phyloP scores from a whole-genome alignment of 2,797 vertebrate genomes.

The Fundulus diaphanus region DNA sequence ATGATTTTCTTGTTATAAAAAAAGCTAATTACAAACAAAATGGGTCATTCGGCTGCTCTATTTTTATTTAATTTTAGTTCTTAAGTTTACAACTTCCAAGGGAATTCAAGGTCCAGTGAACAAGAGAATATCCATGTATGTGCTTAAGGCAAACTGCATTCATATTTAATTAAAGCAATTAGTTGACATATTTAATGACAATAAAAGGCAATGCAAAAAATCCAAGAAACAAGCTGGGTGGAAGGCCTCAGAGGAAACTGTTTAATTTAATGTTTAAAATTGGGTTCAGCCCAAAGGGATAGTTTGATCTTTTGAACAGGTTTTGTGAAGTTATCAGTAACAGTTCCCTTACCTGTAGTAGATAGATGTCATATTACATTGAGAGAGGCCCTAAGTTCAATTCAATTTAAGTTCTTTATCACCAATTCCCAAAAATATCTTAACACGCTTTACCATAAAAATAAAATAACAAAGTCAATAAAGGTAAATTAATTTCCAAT shows the following conservation, averaged over 20 bases:
- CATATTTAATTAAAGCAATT: slow-evolving; percentile 29
- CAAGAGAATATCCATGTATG: slow-evolving; percentile 2
- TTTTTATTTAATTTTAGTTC: neutral
- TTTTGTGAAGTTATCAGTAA: neutral
- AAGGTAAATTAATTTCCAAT: no score
- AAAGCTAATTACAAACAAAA: neutral
- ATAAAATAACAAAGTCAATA: no score
- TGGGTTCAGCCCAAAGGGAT: neutral
- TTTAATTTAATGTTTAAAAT: slow-evolving; percentile 21
- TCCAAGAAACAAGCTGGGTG: slow-evolving; percentile 6
- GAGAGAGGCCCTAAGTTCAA: neutral
- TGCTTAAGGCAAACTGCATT: slow-evolving; percentile 15
- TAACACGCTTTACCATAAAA: no score
- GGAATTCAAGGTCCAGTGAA: neutral
- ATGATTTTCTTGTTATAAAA: neutral
- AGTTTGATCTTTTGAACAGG: neutral
- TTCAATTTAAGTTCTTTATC: neutral
- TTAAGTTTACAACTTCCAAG: slow-evolving; percentile 3
- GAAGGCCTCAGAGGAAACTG: slow-evolving; percentile 9
- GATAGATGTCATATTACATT: neutral
- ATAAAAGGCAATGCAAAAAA: slow-evolving; percentile 11
- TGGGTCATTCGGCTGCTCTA: neutral
- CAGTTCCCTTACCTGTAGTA: neutral
- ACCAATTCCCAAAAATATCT: no score
- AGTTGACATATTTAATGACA: slow-evolving; percentile 19